phyloP scores from a whole-genome alignment of 2,113 vertebrate species.

The Actenoides hombroni region DNA sequence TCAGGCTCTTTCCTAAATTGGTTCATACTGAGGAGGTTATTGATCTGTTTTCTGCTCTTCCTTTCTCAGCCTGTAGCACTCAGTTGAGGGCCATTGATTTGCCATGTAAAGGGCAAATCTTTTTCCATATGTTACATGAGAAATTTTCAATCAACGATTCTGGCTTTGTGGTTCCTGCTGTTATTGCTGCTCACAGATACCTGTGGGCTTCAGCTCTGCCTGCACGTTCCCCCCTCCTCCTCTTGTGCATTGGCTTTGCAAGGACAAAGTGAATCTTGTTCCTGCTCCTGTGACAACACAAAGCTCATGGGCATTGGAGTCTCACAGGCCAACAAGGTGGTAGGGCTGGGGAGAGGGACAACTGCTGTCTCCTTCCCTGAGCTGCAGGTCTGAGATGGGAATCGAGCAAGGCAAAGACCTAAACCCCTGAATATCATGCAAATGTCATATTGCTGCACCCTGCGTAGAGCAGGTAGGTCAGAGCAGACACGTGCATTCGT shows the following conservation, averaged over 20 bases:
- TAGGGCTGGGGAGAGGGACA: neutral
- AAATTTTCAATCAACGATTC: constrained; percentile 17
- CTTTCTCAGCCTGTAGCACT: constrained; percentile 49
- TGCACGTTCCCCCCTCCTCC: neutral
- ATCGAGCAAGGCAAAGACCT: neutral
- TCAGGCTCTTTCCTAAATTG: constrained; percentile 30
- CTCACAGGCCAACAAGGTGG: neutral
- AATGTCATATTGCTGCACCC: neutral
- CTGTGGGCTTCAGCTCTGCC: neutral
- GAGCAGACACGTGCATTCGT: rapidly evolving
- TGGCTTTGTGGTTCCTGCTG: neutral
- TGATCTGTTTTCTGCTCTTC: constrained; percentile 62
- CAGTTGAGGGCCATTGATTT: constrained; percentile 56
- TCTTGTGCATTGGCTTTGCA: neutral
- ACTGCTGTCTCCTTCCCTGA: neutral
- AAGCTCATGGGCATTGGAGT: neutral
- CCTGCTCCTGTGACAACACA: neutral
- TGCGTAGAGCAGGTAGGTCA: neutral
- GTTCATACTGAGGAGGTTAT: constrained; percentile 11
- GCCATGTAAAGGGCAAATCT: constrained; percentile 50
- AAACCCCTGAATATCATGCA: neutral
- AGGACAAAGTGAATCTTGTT: neutral
- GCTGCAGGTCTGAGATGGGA: neutral
- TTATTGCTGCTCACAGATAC: neutral
- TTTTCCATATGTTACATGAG: neutral